Percentiles rank a stretch among this genome's conserved stretches.
Conservation (phyloP, 2,113 vertebrate species). For the Onychorhynchus coronatus region DNA sequence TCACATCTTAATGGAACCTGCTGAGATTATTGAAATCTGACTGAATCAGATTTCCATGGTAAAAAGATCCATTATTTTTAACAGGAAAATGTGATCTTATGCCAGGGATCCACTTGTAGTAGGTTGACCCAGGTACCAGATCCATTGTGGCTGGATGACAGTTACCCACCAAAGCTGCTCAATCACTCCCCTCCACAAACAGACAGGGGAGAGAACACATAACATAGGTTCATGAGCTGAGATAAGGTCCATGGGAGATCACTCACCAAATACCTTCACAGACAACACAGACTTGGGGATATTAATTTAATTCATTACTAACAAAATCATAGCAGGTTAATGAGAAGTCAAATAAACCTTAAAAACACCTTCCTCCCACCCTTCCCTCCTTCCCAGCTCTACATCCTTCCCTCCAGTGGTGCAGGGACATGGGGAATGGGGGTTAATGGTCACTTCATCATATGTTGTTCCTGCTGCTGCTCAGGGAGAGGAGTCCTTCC, state of each 20-base stretch:
- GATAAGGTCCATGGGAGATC: not conserved
- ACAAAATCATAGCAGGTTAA: not conserved
- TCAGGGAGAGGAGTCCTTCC: not conserved
- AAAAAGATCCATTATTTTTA: not conserved
- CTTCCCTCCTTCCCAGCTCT: not conserved
- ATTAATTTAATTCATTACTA: not conserved
- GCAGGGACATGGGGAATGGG: too few species aligned
- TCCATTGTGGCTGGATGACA: not conserved
- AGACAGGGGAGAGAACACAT: not conserved
- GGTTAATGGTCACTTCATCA: not conserved
- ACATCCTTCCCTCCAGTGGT: not conserved
- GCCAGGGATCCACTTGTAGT: too few species aligned
- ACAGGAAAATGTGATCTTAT: not conserved
- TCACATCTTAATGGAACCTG: not conserved
- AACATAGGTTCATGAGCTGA: not conserved
- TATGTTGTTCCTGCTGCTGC: rapidly evolving
- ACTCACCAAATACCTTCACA: not conserved
- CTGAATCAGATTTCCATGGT: not conserved
- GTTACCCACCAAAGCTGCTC: not conserved
- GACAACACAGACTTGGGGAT: not conserved
- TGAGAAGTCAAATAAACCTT: not conserved
- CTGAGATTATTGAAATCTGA: not conserved
- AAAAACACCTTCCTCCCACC: not conserved
- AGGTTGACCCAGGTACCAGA: too few species aligned
- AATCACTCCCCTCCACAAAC: not conserved